Evolutionary conservation across 2,113 vertebrate genomes (phyloP).

Genomic region (Bufo gargarizans): DNA sequence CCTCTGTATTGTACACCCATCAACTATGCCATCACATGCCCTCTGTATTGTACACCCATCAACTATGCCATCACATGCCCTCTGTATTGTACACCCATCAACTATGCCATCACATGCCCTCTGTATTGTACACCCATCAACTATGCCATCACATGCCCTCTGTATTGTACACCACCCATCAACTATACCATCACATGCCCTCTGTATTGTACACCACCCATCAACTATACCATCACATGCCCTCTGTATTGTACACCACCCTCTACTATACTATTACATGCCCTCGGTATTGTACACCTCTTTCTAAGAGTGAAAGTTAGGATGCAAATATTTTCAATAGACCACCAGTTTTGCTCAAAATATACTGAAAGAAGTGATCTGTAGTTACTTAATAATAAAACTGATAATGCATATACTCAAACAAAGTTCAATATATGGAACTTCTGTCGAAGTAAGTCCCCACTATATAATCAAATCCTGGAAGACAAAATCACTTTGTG

Average conservation of each 20-base stretch:
- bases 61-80: not conserved
- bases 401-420: too few relatives aligned
- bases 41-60: not conserved
- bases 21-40: not conserved
- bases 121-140: not conserved
- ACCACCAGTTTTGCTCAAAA: too few relatives aligned
- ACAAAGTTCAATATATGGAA: too few relatives aligned
- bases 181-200: not conserved
- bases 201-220: not conserved
- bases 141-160: not conserved
- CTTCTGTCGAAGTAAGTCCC: too few relatives aligned
- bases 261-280: not conserved
- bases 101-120: not conserved
- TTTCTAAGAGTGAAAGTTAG: too few relatives aligned
- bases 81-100: too few relatives aligned
- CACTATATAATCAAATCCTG: too few relatives aligned
- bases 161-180: not conserved
- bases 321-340: too few relatives aligned
- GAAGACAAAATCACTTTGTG: too few relatives aligned
- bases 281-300: not conserved
- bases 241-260: not conserved
- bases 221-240: not conserved
- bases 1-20: not conserved
- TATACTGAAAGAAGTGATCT: too few relatives aligned
- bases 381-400: too few relatives aligned